These are phyloP conservation scores for Heteronetta atricapilla DNA, from an alignment of 2,113 vertebrate genomes.

Conservation along the genomic window DNA sequence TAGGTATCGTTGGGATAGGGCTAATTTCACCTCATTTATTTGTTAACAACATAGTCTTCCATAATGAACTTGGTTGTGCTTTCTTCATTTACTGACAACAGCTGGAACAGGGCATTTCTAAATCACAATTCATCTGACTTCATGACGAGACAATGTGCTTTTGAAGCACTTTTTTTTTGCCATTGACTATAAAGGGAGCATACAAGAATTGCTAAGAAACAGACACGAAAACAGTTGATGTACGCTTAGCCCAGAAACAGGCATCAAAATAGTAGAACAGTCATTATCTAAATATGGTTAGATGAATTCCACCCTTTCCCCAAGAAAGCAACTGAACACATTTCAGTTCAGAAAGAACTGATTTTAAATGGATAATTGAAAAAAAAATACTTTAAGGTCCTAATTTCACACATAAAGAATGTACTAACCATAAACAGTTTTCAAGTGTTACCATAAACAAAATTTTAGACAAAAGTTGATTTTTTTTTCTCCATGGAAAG, in stretches of 20 bases:
- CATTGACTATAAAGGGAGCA: not conserved
- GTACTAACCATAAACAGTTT: not conserved
- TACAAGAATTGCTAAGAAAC: not conserved
- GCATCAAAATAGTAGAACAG: not conserved
- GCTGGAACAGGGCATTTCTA: not conserved
- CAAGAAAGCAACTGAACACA: not conserved
- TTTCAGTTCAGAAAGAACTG: not conserved
- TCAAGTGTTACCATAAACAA: not conserved
- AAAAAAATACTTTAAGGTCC: not conserved
- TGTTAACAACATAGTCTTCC: not conserved
- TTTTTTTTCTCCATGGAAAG: not conserved
- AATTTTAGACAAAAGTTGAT: not conserved
- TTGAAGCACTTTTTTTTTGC: not conserved
- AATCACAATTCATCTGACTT: not conserved
- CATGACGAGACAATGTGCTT: not conserved
- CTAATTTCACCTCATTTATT: not conserved
- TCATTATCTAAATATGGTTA: not conserved
- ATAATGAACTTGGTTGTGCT: accelerated
- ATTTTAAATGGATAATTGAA: not conserved
- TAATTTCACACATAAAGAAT: not conserved
- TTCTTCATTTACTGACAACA: not conserved
- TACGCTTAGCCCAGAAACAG: not conserved
- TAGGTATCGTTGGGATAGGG: not conserved
- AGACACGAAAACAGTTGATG: not conserved
- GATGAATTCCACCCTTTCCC: not conserved